Conservation (phyloP, 2,888 invertebrate species). For the Chydorus sphaericus region DNA sequence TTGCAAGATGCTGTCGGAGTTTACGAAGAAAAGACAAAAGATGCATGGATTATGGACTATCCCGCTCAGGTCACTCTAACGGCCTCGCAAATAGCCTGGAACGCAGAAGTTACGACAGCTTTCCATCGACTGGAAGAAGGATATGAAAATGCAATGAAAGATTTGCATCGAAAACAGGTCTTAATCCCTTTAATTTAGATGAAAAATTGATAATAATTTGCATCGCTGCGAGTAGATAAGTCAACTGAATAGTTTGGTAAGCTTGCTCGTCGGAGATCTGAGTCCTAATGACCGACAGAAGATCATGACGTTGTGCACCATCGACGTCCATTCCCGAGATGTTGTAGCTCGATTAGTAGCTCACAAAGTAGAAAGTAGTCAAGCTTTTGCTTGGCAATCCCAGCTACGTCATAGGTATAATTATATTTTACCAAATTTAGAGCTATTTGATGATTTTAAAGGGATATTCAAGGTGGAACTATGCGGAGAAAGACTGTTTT, state of each 20-base stretch:
- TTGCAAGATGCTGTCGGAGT: slow-evolving; percentile 73
- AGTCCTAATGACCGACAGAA: slow-evolving; percentile 84
- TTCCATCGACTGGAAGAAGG: slow-evolving; percentile 83
- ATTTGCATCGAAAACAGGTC: slow-evolving; percentile 84
- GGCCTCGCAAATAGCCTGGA: slow-evolving; percentile 97
- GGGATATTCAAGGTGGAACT: slow-evolving; percentile 59
- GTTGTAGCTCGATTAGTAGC: slow-evolving; percentile 86
- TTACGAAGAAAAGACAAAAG: slow-evolving; percentile 88
- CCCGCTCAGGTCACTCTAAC: slow-evolving; percentile 78
- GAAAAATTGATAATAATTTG: slow-evolving; percentile 7
- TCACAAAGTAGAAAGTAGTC: slow-evolving; percentile 74
- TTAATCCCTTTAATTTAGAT: not conserved
- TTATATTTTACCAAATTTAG: not conserved
- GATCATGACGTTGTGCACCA: slow-evolving; percentile 97
- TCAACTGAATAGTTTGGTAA: slow-evolving; percentile 79
- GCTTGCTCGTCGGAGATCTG: slow-evolving; percentile 72
- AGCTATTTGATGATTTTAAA: too few relatives aligned
- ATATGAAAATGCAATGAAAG: slow-evolving; percentile 89
- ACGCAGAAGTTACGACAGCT: slow-evolving; percentile 74
- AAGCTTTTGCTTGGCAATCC: slow-evolving; percentile 84
- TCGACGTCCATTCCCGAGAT: slow-evolving; percentile 91
- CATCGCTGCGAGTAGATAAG: slow-evolving; percentile 38
- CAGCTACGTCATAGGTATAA: slow-evolving; percentile 62
- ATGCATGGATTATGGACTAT: slow-evolving; percentile 90
- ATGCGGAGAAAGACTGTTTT: slow-evolving; percentile 73